Base-by-base conservation (phyloP, 92 coral and sea anemone genomes). In the Epizoanthus fatuus region DNA sequence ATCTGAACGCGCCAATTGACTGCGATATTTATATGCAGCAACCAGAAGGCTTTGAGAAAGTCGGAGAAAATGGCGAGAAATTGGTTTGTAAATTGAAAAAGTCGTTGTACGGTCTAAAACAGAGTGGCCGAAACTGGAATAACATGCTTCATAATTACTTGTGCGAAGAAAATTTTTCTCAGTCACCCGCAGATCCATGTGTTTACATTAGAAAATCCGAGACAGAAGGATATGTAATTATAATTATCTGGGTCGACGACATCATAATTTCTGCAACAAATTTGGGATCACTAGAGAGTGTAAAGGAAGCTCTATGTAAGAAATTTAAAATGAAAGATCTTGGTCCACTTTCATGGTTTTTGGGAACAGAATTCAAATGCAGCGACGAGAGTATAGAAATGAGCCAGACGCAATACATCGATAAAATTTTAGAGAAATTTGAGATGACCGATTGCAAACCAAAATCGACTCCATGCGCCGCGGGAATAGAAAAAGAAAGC, bases 71-170 rank as follows among this genome's bases (percentile, higher is more conserved):
- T 42, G 81, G 81, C 58, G 87, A 81, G 38, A 72, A 4, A 45
- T 62, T 87, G 42, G 88, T 88, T 68, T 88, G 71, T 45, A 84
- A 88, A 37, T 70, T 88, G 47, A 88, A 83, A 47, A 84, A 84
- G 75, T 88, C 89, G 40, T 35, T 88, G 25, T 83, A 83, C 47
- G 92, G 92, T 52, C 88, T 88, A 56, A 83, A 88, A 83, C 92
- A 88, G 58, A 74, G 84, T 13, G 88, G 92, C 69, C 32, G 73
- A 75, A 88, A 83, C 54, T 88, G 84, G 88, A 87, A 87, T 35
- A 87, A 82, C 15, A 71, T 81, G 53, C 38, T 87, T 75, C 91
- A 88, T 42, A 53, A 32, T 56, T 79, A n/a, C 71, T 56, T 86
- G 80, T 25, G 62, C 39, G 53, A 68, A 4, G 85, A 86, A 17